phyloP scores from a whole-genome alignment of 2,888 invertebrate genomes.

The Eudemis profundana region DNA sequence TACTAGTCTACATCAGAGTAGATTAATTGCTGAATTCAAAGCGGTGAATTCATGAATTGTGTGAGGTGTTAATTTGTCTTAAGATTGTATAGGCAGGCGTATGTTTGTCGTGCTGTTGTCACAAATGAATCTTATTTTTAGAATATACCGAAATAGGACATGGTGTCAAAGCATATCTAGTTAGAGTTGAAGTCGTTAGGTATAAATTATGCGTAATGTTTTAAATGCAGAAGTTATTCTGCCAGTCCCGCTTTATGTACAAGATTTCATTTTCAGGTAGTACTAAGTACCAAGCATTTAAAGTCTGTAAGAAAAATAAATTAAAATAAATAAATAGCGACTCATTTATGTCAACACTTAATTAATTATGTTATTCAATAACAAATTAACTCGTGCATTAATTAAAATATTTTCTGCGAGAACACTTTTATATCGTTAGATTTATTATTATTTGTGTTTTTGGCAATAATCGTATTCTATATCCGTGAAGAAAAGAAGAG shows the following conservation, averaged over 20 bases:
- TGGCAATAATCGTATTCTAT: too few species aligned
- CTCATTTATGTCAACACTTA: background rate
- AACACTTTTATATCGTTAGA: background rate
- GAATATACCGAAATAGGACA: constrained; percentile 21
- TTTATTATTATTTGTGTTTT: too few species aligned
- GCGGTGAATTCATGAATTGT: constrained; percentile 32
- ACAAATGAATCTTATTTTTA: constrained; percentile 13
- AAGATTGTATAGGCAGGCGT: background rate
- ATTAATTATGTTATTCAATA: background rate
- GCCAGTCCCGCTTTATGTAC: too few species aligned
- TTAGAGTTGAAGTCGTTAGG: too few species aligned
- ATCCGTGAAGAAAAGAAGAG: too few species aligned
- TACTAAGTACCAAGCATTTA: too few species aligned
- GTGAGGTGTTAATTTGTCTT: constrained; percentile 34
- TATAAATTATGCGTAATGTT: background rate
- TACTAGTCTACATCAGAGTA: constrained; percentile 29
- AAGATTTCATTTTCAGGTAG: too few species aligned
- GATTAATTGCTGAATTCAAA: constrained; percentile 39
- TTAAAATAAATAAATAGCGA: background rate
- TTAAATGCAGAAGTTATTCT: background rate
- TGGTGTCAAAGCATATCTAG: constrained; percentile 1
- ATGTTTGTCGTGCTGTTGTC: constrained; percentile 1
- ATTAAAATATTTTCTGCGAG: background rate
- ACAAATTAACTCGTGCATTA: background rate
- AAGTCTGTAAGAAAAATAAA: too few species aligned